Evolutionary conservation across 2,113 vertebrate species (phyloP), one percentile per base, ranked within the genome.

Genomic region (Nesoenas mayeri): DNA sequence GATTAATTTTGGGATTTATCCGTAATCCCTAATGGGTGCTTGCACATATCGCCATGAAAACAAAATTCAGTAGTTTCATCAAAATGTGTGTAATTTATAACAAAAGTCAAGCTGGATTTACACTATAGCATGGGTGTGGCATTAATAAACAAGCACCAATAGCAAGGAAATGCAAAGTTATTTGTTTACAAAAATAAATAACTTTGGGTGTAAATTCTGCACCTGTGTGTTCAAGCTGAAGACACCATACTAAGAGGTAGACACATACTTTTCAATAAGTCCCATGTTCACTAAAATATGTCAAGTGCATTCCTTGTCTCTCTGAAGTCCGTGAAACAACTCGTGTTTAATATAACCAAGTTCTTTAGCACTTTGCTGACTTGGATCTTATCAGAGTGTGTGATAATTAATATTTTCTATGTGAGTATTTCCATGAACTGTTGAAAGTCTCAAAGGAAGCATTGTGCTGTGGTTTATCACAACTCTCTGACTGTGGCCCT

Each of bases 221-320:
- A n/a, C n/a, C 31, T 11, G 1, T 9, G 1, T 24, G 36, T 66
- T 65, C 78, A 61, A 38, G n/a, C 60, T 79, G 70, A 70, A 50
- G 73, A 8, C 11, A 21, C 15, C 6, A 38, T 29, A 11, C 21
- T 12, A 0, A 22, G 28, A 75, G 3, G 1, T 1, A 62, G 15
- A 31, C 12, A 87, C 70, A 40, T 57, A 28, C 22, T 87, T 83
- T 86, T 74, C 56, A 50, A 26, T 61, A 48, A 81, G 12, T 15
- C 10, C 15, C 11, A 57, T 61, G 18, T 70, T 91, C 78, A 53
- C 16, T 47, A 66, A 54, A 75, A 58, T 22, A 8, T 12, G 1
- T 29, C 20, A 17, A 36, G 14, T 11, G 48, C 12, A 2, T 67
- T 67, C 5, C 18, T 51, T 32, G 11, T 32, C 22, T 54, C 40